Conservation (phyloP, 2,113 vertebrate genomes). For the Miniopterus natalensis region DNA sequence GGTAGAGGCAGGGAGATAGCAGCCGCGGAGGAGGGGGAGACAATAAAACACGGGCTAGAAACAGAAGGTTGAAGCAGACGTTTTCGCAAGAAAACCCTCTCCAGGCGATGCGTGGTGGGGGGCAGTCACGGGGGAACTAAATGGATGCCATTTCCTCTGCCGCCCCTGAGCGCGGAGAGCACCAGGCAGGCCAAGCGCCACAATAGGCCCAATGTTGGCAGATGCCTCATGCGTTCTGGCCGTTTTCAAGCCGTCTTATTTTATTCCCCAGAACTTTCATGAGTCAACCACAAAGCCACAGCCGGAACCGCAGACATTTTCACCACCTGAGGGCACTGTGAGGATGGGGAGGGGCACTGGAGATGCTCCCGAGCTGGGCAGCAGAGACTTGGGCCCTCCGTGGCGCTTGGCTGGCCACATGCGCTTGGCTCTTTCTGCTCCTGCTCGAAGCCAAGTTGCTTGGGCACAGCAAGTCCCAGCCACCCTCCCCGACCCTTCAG, state of each 20-base stretch:
- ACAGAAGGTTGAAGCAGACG: conserved; percentile 87
- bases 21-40: conserved; percentile 80
- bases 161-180: conserved; percentile 5
- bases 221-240: background rate
- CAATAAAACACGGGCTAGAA: conserved; percentile 80
- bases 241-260: background rate
- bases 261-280: background rate
- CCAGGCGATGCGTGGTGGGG: conserved; percentile 77
- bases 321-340: background rate
- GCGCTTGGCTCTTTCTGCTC: background rate
- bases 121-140: conserved; percentile 48
- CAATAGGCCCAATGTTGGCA: background rate
- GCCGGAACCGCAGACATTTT: background rate
- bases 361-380: background rate
- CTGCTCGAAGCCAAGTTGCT: background rate
- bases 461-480: background rate
- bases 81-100: conserved; percentile 81
- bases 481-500: background rate
- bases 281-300: background rate
- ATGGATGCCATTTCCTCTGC: conserved; percentile 63
- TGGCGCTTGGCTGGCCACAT: background rate
- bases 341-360: background rate
- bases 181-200: background rate
- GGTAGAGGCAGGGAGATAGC: conserved; percentile 85
- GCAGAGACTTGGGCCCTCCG: background rate